Percentiles rank a stretch among this genome's conserved stretches.
Conservation (phyloP, 1,140 invertebrate genomes). For the Cyclargus thomasi region DNA sequence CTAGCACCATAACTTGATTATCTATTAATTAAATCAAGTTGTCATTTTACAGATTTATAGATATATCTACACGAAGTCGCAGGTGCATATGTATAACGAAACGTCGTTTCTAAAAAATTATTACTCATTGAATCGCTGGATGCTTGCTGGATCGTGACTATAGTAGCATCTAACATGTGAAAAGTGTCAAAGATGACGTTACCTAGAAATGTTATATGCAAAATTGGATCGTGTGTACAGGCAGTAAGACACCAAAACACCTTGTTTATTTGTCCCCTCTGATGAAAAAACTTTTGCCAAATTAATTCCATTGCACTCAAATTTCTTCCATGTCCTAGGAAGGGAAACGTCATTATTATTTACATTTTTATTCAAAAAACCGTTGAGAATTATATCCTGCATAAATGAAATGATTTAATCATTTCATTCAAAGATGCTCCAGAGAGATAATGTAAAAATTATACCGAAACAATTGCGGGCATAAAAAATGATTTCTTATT, state of each 20-base stretch:
- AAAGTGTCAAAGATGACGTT: too few species aligned
- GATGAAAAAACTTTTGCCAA: neutral
- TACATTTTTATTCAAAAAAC: conserved; percentile 9
- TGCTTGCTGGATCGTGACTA: too few species aligned
- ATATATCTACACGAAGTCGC: too few species aligned
- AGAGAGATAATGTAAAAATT: conserved; percentile 55
- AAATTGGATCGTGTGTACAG: too few species aligned
- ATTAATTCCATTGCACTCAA: neutral
- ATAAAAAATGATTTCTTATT: conserved; percentile 55
- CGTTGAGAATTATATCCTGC: conserved; percentile 23
- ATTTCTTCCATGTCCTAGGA: neutral
- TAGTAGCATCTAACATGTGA: too few species aligned
- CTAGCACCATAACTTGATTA: too few species aligned
- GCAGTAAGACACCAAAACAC: neutral
- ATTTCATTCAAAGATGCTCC: conserved; percentile 48
- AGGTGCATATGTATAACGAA: too few species aligned
- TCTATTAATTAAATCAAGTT: too few species aligned
- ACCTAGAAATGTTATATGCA: too few species aligned
- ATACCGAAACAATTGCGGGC: conserved; percentile 54
- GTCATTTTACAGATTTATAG: too few species aligned
- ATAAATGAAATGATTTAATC: conserved; percentile 56
- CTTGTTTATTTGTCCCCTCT: neutral
- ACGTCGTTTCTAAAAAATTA: too few species aligned
- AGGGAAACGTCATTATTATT: neutral
- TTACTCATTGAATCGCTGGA: too few species aligned